These are phyloP conservation scores for Chiridota heheva DNA, from an alignment of 35 echinoderm and acorn worm species.

Conservation along the genomic window DNA sequence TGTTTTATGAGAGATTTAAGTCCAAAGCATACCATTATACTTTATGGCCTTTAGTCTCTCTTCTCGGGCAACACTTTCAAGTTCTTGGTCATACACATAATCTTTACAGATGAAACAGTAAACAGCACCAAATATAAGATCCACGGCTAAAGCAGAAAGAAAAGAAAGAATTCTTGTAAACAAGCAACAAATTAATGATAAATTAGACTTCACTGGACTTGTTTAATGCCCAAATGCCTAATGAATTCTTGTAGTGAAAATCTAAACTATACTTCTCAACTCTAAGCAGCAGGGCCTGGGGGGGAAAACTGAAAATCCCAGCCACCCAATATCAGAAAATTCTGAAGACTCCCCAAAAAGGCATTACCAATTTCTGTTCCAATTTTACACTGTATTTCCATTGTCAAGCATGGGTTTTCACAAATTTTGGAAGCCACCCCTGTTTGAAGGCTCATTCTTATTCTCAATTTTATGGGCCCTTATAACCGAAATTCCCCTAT, in stretches of 20 bases:
- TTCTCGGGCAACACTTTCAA: slow-evolving; percentile 79
- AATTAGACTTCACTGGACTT: not conserved
- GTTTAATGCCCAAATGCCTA: not conserved
- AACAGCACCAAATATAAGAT: slow-evolving; percentile 93
- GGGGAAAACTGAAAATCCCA: not conserved
- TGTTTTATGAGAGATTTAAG: too few relatives aligned
- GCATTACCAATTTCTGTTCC: too few relatives aligned
- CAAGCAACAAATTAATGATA: not conserved
- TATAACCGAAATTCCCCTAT: too few relatives aligned
- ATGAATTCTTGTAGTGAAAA: not conserved
- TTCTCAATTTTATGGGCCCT: too few relatives aligned
- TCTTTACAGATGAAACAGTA: slow-evolving; percentile 86
- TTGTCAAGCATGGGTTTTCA: too few relatives aligned
- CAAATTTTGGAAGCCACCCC: too few relatives aligned
- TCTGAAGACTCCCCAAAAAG: too few relatives aligned
- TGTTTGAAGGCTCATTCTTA: too few relatives aligned
- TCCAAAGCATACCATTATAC: slow-evolving; percentile 74
- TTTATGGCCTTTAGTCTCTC: slow-evolving; percentile 78
- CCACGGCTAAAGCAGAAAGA: slow-evolving; percentile 68
- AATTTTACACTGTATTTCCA: too few relatives aligned
- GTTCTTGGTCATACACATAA: slow-evolving; percentile 92
- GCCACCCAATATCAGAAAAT: too few relatives aligned
- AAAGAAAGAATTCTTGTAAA: not conserved
- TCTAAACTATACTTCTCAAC: not conserved
- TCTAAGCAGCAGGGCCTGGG: not conserved